A percentile compares a stretch with the other conserved stretches of the same genome.
These are phyloP conservation scores for Molothrus aeneus DNA, from an alignment of 2,797 vertebrate genomes.

Conservation along the genomic window DNA sequence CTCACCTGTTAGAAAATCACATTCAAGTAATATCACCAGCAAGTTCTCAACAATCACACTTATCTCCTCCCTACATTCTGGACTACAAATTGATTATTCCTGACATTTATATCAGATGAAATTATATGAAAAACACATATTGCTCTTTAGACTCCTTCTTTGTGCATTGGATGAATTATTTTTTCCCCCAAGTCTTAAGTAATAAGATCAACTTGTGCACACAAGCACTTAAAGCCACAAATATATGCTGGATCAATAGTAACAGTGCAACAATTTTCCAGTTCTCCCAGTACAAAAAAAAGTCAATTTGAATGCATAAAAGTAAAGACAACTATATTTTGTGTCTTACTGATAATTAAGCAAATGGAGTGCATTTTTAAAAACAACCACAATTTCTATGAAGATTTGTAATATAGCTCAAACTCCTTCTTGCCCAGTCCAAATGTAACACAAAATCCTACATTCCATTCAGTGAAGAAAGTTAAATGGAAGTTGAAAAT, in stretches of 20 bases:
- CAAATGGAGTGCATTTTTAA: neutral
- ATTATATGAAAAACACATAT: neutral
- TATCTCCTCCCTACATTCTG: slow-evolving; percentile 84
- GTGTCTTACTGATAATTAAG: neutral
- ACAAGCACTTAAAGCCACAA: neutral
- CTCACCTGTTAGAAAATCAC: slow-evolving; percentile 87
- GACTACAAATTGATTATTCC: slow-evolving; percentile 73
- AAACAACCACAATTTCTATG: neutral
- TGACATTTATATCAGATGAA: slow-evolving; percentile 3
- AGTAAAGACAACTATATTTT: neutral
- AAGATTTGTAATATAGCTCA: neutral
- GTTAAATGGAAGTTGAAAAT: neutral
- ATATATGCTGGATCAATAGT: neutral
- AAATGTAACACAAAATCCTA: neutral
- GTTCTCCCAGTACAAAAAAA: neutral
- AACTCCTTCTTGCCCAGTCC: neutral
- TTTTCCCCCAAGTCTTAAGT: neutral
- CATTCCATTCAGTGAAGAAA: neutral
- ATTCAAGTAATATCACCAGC: slow-evolving; percentile 87
- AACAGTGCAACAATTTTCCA: neutral
- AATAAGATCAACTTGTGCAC: neutral
- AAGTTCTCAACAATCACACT: slow-evolving; percentile 86
- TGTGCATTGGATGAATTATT: neutral
- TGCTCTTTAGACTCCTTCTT: neutral
- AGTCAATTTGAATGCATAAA: neutral